phyloP scores from a whole-genome alignment of 2,113 vertebrate genomes.

The Penelope pileata region DNA sequence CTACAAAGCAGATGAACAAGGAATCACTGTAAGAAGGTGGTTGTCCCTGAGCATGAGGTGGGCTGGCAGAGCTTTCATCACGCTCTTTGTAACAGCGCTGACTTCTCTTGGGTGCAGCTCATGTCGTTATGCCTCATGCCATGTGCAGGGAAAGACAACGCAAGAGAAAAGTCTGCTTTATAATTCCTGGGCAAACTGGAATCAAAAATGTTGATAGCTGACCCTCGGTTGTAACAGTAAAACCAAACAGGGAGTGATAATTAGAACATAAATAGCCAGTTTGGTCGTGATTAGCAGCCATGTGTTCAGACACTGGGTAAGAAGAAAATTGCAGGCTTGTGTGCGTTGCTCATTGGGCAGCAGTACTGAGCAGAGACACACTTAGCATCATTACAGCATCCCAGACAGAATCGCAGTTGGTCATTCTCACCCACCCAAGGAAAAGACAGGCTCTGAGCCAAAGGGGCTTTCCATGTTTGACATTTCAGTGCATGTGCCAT shows the following conservation, averaged over 20 bases:
- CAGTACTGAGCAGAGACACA: background rate
- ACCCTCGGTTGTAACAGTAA: background rate
- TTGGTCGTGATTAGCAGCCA: rapidly evolving
- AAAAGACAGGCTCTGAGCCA: background rate
- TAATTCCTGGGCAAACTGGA: background rate
- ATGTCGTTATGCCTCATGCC: background rate
- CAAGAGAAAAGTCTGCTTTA: background rate
- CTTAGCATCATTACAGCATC: background rate
- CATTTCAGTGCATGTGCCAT: background rate
- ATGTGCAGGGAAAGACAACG: background rate
- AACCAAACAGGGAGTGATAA: background rate
- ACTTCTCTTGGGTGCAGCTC: background rate
- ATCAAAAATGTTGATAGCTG: background rate
- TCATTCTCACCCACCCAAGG: background rate
- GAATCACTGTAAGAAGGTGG: background rate
- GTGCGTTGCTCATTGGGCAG: background rate
- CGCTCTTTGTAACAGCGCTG: background rate
- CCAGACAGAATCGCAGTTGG: background rate
- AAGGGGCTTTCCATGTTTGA: background rate
- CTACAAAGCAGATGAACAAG: background rate
- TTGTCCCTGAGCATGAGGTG: background rate
- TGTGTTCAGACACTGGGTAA: background rate
- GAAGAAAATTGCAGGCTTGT: background rate
- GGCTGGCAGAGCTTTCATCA: background rate
- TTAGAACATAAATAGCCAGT: background rate